These are phyloP conservation scores for Ibycter americanus DNA, from an alignment of 2,797 vertebrate genomes.

Conservation along the genomic window DNA sequence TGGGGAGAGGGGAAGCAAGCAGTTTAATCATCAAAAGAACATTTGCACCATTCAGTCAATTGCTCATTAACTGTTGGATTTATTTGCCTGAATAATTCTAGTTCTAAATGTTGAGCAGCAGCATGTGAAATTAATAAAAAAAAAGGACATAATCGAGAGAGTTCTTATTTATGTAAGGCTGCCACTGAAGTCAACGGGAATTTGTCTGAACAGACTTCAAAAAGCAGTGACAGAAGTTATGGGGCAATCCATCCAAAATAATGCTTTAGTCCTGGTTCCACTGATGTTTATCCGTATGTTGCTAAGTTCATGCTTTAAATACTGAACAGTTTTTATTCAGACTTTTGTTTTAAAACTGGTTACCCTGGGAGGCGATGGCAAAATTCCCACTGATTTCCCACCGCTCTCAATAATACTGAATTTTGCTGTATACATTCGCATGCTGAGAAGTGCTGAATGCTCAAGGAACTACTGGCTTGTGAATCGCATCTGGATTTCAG, in stretches of 20 bases:
- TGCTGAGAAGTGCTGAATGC: neutral
- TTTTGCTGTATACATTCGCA: neutral
- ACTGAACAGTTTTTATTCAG: neutral
- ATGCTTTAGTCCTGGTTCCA: neutral
- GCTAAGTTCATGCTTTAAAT: neutral
- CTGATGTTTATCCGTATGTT: neutral
- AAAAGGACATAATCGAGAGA: neutral
- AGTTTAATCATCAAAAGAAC: neutral
- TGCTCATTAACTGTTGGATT: neutral
- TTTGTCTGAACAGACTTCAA: neutral
- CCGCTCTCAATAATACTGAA: neutral
- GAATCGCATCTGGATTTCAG: neutral
- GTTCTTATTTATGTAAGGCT: neutral
- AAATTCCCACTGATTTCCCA: neutral
- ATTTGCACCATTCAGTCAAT: neutral
- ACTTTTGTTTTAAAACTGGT: neutral
- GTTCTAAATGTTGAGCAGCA: neutral
- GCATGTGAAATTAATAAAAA: neutral
- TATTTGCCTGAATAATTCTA: neutral
- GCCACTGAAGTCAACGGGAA: neutral
- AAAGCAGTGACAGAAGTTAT: neutral
- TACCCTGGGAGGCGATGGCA: neutral
- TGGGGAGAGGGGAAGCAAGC: conserved; percentile 33
- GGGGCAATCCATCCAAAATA: neutral
- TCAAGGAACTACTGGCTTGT: neutral